A percentile compares a stretch with the other conserved stretches of the same genome.
Conservation (phyloP, 2,888 invertebrate genomes). For the Lingula anatina region DNA sequence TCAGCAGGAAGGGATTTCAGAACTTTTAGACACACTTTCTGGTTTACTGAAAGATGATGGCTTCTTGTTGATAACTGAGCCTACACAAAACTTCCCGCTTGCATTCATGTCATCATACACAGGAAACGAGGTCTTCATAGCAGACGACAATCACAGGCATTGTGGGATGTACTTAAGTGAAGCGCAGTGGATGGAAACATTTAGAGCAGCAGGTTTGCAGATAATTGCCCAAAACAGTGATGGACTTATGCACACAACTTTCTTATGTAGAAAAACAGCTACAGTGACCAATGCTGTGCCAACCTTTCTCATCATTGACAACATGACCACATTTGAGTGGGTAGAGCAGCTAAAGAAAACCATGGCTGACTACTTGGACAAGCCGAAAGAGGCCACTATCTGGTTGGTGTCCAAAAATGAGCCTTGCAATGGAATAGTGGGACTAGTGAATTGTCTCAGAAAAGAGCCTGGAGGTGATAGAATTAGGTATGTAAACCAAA, state of each 20-base stretch:
- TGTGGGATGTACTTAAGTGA: conserved; percentile 20
- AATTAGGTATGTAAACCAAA: too few species aligned
- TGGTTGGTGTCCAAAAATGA: conserved; percentile 67
- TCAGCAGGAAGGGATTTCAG: conserved; percentile 19
- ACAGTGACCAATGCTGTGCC: not conserved
- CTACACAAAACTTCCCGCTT: conserved; percentile 43
- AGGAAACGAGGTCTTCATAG: conserved; percentile 10
- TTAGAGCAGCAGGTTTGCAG: conserved; percentile 54
- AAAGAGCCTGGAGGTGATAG: conserved; percentile 79
- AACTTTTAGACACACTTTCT: conserved; percentile 22
- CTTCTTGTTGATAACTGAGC: conserved; percentile 51
- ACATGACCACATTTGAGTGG: conserved; percentile 58
- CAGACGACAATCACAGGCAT: conserved; percentile 6
- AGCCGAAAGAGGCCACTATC: conserved; percentile 54
- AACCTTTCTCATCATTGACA: not conserved
- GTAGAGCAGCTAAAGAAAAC: conserved; percentile 73
- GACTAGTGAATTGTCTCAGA: conserved; percentile 84
- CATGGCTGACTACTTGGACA: conserved; percentile 57
- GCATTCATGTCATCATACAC: conserved; percentile 14
- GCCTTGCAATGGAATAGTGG: conserved; percentile 72
- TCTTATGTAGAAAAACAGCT: conserved; percentile 62
- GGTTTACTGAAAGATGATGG: conserved; percentile 62
- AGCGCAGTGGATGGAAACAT: conserved; percentile 21
- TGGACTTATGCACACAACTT: conserved; percentile 55
- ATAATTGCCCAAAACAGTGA: conserved; percentile 63